These are phyloP conservation scores for Liodrosophila aerea DNA, from an alignment of 2,888 invertebrate genomes.

Conservation along the genomic window DNA sequence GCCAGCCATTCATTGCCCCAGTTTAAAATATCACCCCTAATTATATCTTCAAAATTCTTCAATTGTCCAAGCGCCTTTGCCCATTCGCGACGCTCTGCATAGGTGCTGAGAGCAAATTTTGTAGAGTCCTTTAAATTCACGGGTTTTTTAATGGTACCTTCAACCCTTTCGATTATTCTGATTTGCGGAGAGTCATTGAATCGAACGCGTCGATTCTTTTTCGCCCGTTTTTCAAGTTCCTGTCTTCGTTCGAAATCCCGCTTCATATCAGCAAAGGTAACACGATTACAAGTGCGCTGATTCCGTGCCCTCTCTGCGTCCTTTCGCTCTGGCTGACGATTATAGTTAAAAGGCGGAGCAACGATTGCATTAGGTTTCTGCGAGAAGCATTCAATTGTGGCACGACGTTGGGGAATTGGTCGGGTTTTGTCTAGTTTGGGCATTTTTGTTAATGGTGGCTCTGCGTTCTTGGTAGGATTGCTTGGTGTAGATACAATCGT, in stretches of 20 bases:
- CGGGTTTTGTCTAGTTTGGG: slow-evolving; percentile 26
- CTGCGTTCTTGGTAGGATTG: slow-evolving; percentile 81
- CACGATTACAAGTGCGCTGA: slow-evolving; percentile 41
- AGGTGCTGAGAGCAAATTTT: slow-evolving; percentile 45
- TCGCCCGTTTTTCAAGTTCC: slow-evolving; percentile 35
- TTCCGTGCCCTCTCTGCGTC: slow-evolving; percentile 41
- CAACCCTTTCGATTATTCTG: slow-evolving; percentile 63
- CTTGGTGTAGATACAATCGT: slow-evolving; percentile 81
- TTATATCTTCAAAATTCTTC: slow-evolving; percentile 81
- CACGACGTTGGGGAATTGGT: slow-evolving; percentile 13
- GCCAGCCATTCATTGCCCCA: slow-evolving; percentile 88
- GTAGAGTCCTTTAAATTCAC: slow-evolving; percentile 36
- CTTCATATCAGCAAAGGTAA: slow-evolving; percentile 76
- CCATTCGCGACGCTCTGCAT: slow-evolving; percentile 66
- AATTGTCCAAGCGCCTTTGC: slow-evolving; percentile 37
- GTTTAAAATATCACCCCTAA: slow-evolving; percentile 84
- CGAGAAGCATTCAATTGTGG: slow-evolving; percentile 46
- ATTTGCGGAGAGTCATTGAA: slow-evolving; percentile 67
- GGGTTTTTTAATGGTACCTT: slow-evolving; percentile 54
- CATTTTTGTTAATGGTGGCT: slow-evolving; percentile 29
- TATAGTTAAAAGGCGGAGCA: background rate
- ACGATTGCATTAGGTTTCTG: slow-evolving; percentile 37
- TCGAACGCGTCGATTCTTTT: slow-evolving; percentile 60
- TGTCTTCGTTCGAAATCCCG: slow-evolving; percentile 47
- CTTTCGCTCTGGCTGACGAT: slow-evolving; percentile 43